Conservation (phyloP, 2,797 vertebrate species). For the Sebastes matsubarae region DNA sequence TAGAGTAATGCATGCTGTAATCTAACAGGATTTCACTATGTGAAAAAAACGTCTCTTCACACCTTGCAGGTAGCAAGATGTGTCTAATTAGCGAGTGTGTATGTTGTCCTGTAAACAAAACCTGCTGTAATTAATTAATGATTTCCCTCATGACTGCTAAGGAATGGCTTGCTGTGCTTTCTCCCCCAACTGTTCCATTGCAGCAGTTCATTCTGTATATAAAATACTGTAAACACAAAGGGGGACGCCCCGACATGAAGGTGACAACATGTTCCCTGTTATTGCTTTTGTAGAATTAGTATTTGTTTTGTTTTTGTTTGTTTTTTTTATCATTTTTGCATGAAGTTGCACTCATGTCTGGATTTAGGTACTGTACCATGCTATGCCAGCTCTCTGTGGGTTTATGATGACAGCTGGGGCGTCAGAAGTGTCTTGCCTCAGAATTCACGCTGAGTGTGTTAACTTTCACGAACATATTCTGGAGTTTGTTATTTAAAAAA, state of each 20-base stretch:
- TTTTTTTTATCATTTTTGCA: slow-evolving; percentile 63
- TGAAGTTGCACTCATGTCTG: slow-evolving; percentile 77
- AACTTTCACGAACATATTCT: slow-evolving; percentile 36
- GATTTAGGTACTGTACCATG: slow-evolving; percentile 57
- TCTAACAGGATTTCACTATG: slow-evolving; percentile 82
- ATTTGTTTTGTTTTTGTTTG: slow-evolving; percentile 7
- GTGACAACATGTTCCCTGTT: slow-evolving; percentile 49
- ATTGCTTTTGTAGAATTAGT: slow-evolving; percentile 71
- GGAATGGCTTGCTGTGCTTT: slow-evolving; percentile 77
- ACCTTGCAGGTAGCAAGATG: slow-evolving; percentile 79
- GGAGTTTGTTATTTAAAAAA: not conserved
- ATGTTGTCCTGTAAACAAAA: slow-evolving; percentile 83
- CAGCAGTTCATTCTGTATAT: slow-evolving; percentile 75
- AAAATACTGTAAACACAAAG: slow-evolving; percentile 62
- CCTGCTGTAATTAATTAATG: slow-evolving; percentile 74
- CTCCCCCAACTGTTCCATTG: slow-evolving; percentile 38
- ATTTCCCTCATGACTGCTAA: slow-evolving; percentile 73
- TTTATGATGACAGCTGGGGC: slow-evolving; percentile 50
- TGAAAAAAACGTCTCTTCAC: slow-evolving; percentile 74
- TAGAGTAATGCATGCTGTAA: slow-evolving; percentile 86
- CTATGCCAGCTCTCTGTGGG: slow-evolving; percentile 68
- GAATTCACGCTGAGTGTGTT: slow-evolving; percentile 50
- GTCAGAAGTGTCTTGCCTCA: slow-evolving; percentile 55
- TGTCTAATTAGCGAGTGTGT: slow-evolving; percentile 81
- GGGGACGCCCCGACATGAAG: slow-evolving; percentile 35